Evolutionary conservation across 2,113 vertebrate genomes (phyloP), one percentile per base, ranked within the genome.

Genomic region (Sceloporus tristichus): DNA sequence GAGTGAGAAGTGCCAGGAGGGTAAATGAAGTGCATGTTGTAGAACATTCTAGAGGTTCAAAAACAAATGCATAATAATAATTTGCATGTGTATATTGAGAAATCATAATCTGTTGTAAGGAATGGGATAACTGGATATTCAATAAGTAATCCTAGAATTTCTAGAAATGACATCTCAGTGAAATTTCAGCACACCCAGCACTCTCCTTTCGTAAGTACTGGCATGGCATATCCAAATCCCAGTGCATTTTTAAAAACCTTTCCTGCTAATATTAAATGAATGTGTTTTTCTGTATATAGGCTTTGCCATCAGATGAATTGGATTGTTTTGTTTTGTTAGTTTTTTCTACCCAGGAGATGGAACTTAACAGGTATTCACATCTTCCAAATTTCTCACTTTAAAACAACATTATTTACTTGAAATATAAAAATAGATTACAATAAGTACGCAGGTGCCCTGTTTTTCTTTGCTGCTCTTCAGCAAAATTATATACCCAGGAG

Each of bases 1-100:
- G 29, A 78, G 1, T 38, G 29, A 27, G 66, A 79, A 71, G 42
- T 79, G 42, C n/a, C 65, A 25, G 59, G 4, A 42, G 34, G 75
- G 3, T 53, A 78, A 78, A 78, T 13, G 9, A 48, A 21, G 18
- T 79, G 13, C 14, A 25, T 27, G 25, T 78, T 78, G 38, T 53
- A 85, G 10, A 78, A 38, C 65, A 79, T 70, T 79, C 21, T 38
- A 13, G 68, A 71, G 65, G 16, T 70, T 38, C 62, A 25, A 78
- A 86, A 79, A 40, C 40, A 79, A 79, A 34, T 86, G 11, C 54
- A 53, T 68, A 71, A 66, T 66, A 86, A 42, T 56, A 2, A 4
- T 21, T 78, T 87, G 71, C 10, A 79, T 91, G 0, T 87, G 94
- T 82, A 53, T 18, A 27, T 83, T 91, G 91, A 54, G 25, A 79